phyloP scores from a whole-genome alignment of 23 tunicate species.

The Styela plicata region DNA sequence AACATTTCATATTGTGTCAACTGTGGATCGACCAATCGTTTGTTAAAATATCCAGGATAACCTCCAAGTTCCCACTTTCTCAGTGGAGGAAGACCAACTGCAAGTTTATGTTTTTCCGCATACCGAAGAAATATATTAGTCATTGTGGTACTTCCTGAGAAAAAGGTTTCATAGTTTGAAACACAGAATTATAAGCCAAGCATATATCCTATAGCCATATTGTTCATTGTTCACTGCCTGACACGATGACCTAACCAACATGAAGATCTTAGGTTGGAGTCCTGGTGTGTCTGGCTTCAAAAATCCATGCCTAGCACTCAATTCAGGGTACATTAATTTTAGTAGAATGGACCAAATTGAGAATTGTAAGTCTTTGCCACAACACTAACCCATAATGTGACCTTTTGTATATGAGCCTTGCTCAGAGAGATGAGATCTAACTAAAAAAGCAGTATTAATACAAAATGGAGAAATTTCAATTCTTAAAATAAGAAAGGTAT shows the following conservation, averaged over 20 bases:
- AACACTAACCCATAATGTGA: no score
- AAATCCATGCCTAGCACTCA: no score
- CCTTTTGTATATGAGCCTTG: no score
- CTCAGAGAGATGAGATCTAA: no score
- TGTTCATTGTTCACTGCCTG: not conserved
- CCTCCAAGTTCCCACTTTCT: conserved; percentile 92
- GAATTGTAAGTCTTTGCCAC: no score
- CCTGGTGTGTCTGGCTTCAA: not conserved
- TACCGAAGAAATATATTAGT: conserved; percentile 79
- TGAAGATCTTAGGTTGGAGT: not conserved
- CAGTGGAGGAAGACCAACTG: conserved; percentile 76
- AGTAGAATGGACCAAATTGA: no score
- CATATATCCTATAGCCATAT: not conserved
- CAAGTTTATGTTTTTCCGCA: conserved; percentile 59
- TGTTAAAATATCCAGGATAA: conserved; percentile 71
- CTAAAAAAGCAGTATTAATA: no score
- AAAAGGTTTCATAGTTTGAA: no score
- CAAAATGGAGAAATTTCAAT: no score
- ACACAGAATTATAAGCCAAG: not conserved
- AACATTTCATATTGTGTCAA: conserved; percentile 69
- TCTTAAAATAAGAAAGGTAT: no score
- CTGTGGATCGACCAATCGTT: conserved; percentile 59
- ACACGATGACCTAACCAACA: not conserved
- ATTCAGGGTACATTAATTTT: no score
- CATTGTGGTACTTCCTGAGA: conserved; percentile 84